Evolutionary conservation across 1,140 invertebrate genomes (phyloP).

Genomic region (Brachionus manjavacas): DNA sequence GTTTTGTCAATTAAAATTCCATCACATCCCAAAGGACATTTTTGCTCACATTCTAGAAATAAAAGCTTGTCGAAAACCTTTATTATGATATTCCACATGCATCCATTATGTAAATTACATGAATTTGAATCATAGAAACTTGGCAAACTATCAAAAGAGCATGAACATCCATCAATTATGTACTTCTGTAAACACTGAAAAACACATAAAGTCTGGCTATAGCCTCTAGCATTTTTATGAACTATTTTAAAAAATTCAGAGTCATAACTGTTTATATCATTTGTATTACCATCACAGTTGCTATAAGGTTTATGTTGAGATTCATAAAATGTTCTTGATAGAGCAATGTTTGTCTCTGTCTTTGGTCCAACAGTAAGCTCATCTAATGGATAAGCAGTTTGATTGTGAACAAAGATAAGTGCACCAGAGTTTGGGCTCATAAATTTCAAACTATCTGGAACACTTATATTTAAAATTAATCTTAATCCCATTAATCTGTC

Average conservation of each 20-base stretch:
- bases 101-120: background rate
- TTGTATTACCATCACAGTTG: conserved; percentile 14
- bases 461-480: background rate
- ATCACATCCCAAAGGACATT: background rate
- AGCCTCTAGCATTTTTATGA: background rate
- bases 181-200: background rate
- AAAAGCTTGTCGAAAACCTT: no score
- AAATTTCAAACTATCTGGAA: background rate
- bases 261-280: background rate
- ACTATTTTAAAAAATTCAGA: background rate
- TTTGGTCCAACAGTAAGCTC: background rate
- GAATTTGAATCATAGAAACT: background rate
- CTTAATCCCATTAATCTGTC: background rate
- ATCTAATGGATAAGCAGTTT: background rate
- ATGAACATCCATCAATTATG: background rate
- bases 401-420: background rate
- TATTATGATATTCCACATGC: no score
- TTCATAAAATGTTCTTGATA: background rate
- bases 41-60: background rate
- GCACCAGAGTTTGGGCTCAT: background rate
- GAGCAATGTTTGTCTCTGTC: background rate
- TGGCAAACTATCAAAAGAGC: background rate
- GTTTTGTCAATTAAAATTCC: background rate
- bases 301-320: conserved; percentile 10
- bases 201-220: background rate